These are phyloP conservation scores for Scrobipalpa atriplicella DNA, from an alignment of 2,888 invertebrate species.

Conservation along the genomic window DNA sequence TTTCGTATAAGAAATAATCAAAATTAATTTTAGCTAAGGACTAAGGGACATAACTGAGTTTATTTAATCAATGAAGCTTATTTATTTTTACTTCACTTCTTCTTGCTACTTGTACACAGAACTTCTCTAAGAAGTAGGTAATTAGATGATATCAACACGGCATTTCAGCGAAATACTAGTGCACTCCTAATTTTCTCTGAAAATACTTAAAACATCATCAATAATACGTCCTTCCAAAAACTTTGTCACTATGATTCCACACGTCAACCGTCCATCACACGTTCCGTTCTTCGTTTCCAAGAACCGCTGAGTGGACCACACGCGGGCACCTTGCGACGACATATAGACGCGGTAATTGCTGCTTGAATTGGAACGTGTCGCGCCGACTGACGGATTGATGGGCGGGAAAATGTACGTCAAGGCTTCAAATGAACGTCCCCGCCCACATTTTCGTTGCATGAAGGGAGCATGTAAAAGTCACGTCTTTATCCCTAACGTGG, in stretches of 20 bases:
- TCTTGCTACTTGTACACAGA: too few species aligned
- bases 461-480: too few species aligned
- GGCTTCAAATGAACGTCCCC: too few species aligned
- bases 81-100: neutral
- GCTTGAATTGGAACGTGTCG: constrained; percentile 30
- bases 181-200: neutral
- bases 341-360: constrained; percentile 50
- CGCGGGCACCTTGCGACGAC: constrained; percentile 42
- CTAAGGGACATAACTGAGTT: too few species aligned
- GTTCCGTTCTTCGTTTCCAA: constrained; percentile 35
- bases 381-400: constrained; percentile 26
- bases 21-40: too few species aligned
- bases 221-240: constrained; percentile 6
- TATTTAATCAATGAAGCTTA: neutral
- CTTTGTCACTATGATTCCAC: constrained; percentile 2
- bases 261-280: constrained; percentile 22
- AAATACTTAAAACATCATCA: neutral
- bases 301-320: constrained; percentile 44
- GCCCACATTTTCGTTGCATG: too few species aligned
- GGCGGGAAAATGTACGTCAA: constrained; percentile 10
- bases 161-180: too few species aligned
- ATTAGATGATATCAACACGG: neutral
- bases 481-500: too few species aligned
- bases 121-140: too few species aligned
- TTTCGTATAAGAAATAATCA: too few species aligned